Base-by-base conservation (phyloP, 1,140 invertebrate genomes). In the Linepithema humile region DNA sequence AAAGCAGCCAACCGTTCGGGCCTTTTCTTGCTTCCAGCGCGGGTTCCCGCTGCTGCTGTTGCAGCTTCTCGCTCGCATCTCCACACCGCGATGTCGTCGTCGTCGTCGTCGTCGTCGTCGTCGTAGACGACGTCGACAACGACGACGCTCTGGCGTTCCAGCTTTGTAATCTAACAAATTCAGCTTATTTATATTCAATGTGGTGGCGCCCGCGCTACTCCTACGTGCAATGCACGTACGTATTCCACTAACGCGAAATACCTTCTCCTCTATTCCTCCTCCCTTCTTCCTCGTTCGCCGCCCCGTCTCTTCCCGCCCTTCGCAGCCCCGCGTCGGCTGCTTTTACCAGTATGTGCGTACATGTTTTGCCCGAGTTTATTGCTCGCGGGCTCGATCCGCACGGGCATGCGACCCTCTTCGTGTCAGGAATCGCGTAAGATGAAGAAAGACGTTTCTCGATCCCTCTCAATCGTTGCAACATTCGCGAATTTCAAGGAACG, bases 131-230 rank as follows among this genome's bases (percentile, higher is more conserved):
- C 38, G 29, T 32, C 55, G 53, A 70, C 65, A 48, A 26, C 55
- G 32, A 72, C 69, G 85, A 60, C 73, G 60, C 62, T 64, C 80
- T 23, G 57, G 70, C 87, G 87, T 85, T 88, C 86, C 86, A 74
- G 86, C 87, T 89, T 89, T 89, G 88, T 89, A 89, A 89, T 89
- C 88, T 85, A 89, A 89, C 88, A 89, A 89, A 89, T 89, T 89
- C 87, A 89, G 82, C 88, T 89, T 89, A 89, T 89, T 89, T 89
- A 89, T 89, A 89, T 89, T 89, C 88, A 89, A 89, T 89, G 88
- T 88, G 87, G 87, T 82, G 78, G 84, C 62, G 84, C 78, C 62
- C 69, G 64, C 64, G 50, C 75, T 89, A 23, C 84, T 89, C 88
- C 84, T 59, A 88, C 80, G 88, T 89, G 87, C 88, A 60, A 88